Percentiles rank a stretch among this genome's conserved stretches.
Conservation (phyloP, 2,113 vertebrate species). For the Toxotes chatareus region DNA sequence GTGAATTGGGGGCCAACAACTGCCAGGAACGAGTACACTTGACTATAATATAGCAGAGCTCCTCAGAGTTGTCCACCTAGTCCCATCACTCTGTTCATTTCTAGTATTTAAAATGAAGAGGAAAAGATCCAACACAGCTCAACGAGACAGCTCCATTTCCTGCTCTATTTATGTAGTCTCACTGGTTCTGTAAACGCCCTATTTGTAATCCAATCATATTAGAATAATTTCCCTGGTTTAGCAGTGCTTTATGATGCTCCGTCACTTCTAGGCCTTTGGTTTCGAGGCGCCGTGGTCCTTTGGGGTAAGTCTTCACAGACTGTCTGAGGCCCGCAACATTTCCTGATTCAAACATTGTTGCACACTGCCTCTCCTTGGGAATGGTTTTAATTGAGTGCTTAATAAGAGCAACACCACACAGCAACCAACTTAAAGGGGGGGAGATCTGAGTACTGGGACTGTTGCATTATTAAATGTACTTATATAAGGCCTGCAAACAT, state of each 20-base stretch:
- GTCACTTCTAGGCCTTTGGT: slow-evolving; percentile 57
- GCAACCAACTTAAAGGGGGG: slow-evolving; percentile 60
- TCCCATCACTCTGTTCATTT: slow-evolving; percentile 26
- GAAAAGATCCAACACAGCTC: slow-evolving; percentile 15
- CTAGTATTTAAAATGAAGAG: slow-evolving; percentile 43
- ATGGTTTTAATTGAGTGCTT: slow-evolving; percentile 83
- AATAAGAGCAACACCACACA: slow-evolving; percentile 76
- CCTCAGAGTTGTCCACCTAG: slow-evolving; percentile 8
- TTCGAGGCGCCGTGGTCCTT: slow-evolving; percentile 47
- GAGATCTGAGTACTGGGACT: slow-evolving; percentile 55
- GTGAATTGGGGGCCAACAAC: slow-evolving; percentile 12
- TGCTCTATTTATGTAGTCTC: slow-evolving; percentile 56
- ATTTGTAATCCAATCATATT: slow-evolving; percentile 74
- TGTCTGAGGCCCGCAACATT: slow-evolving; percentile 36
- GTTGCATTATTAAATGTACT: slow-evolving; percentile 79
- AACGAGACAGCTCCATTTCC: slow-evolving; percentile 44
- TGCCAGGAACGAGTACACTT: slow-evolving; percentile 34
- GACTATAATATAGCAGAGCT: slow-evolving; percentile 21
- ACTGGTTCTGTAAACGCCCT: slow-evolving; percentile 61
- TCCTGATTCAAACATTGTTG: slow-evolving; percentile 78
- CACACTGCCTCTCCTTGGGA: slow-evolving; percentile 73
- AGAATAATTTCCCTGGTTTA: slow-evolving; percentile 48
- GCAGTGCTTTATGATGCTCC: slow-evolving; percentile 53
- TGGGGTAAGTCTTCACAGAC: slow-evolving; percentile 57
- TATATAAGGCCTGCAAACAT: slow-evolving; percentile 59